Base-by-base conservation (phyloP, 2,113 vertebrate genomes). In the Cyphomyrus discorhynchus region DNA sequence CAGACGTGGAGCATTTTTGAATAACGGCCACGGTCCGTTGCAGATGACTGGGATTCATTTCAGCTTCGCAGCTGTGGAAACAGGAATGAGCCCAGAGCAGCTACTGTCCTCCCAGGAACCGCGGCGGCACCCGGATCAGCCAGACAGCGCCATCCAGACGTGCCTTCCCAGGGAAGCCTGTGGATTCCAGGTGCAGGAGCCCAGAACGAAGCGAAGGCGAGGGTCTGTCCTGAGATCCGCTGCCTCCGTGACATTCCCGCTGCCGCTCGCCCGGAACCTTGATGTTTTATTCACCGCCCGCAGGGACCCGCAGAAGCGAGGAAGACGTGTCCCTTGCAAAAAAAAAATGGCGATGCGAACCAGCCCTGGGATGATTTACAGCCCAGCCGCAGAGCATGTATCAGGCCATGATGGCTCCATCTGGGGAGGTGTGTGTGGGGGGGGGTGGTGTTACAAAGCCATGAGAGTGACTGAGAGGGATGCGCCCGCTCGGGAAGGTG, bases 211-310 rank as follows among this genome's bases (percentile, higher is more conserved):
- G 77, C 8, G 2, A 24, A 17, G 35, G 5, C 6, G 2, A 24
- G 19, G 5, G 1, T 56, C 17, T 19, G 35, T 42, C 53, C 39
- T 62, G 11, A 42, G 13, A 1, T 17, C 11, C 11, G 15, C 9
- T 15, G 70, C 70, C 2, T 39, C 31, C 31, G 2, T 80, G 74
- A 42, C 11, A 21, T 80, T 80, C 74, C 74, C 39, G 31, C 50
- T 56, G 27, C 13, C 31, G 19, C 46, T 45, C n/a, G n/a, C 88
- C 62, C 47, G 27, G 66, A 82, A 35, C 62, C 62, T 8, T 88
- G 52, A 88, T 82, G 70, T 50, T 49, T 89, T 80, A 89, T 77
- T 89, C 49, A 89, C 15, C 3, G 27, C 70, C 88, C 4, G 70
- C 49, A 5, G 88, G 47, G 70, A 80, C 17, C 47, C 17, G 49